Evolutionary conservation across 2,113 vertebrate genomes (phyloP).

Genomic region (Sylvietta virens): DNA sequence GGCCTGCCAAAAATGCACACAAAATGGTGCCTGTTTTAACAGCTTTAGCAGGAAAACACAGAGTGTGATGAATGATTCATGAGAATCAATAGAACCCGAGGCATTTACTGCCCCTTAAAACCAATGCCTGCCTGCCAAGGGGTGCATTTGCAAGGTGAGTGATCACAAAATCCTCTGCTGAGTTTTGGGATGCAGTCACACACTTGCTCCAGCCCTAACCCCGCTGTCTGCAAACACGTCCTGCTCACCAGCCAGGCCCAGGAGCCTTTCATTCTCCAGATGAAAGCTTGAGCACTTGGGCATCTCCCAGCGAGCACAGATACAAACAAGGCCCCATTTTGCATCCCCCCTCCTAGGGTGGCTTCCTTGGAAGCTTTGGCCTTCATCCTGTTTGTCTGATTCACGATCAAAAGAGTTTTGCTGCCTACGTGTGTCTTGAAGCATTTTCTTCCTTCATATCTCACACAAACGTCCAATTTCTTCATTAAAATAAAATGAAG

Average conservation of each 20-base stretch:
- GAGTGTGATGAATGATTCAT: not conserved
- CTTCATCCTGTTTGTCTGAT: slow-evolving; percentile 37
- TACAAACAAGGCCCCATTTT: not conserved
- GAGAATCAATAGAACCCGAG: not conserved
- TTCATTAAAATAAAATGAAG: not conserved
- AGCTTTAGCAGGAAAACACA: not conserved
- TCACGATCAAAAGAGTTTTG: not conserved
- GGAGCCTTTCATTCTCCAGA: slow-evolving; percentile 24
- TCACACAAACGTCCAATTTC: not conserved
- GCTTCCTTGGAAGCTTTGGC: slow-evolving; percentile 31
- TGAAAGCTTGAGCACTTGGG: slow-evolving; percentile 1
- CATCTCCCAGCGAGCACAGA: not conserved
- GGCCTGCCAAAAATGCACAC: not conserved
- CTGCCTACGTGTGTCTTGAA: slow-evolving; percentile 24
- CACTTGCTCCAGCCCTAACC: not conserved
- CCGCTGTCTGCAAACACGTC: not conserved
- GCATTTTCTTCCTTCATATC: not conserved
- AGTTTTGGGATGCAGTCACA: not conserved
- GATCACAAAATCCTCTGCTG: not conserved
- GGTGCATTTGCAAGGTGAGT: not conserved
- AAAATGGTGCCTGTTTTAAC: not conserved
- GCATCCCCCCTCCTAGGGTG: not conserved
- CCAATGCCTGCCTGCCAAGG: not conserved
- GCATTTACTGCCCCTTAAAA: slow-evolving; percentile 2
- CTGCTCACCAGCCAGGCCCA: not conserved